Base-by-base conservation (phyloP, 2,888 invertebrate species). In the Charanyca ferruginea region DNA sequence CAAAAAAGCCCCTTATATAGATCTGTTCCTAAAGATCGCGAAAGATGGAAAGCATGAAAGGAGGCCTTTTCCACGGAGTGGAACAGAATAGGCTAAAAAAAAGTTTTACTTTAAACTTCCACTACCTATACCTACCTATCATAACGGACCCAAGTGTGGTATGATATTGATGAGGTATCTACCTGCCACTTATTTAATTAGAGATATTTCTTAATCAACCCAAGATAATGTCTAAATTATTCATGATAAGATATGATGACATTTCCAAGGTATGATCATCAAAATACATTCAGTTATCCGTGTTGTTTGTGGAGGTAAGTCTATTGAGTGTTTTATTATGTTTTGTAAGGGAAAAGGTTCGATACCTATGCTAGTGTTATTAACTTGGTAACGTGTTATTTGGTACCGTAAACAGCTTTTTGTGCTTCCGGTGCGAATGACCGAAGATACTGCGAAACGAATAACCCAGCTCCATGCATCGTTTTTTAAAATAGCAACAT, bases 271-370 rank as follows among this genome's bases (percentile, higher is more conserved):
- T 47, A 32, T 41, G n/a, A 38, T 55, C 45, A 66, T 48, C 49
- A 44, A 51, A 65, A 65, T 41, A 42, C 0, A 44, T 73, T 78
- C 42, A 78, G 72, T 81, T 66, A 35, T 68, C 22, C 16, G 66
- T 64, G 60, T 38, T 16, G 47, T 60, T 54, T 1, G 23, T 67
- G 41, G 51, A 69, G 81, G 81, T 81, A 69, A 81, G 81, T 77
- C 18, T 45, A 8, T 23, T 11, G 22, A 1, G 3, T 16, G 13
- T 38, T 38, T 38, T 38, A 32, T 32, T 32, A 9, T 32, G 32
- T 32, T 38, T 38, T 2, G 16, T 16, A 38, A 38, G 16, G 8
- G 11, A 38, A 38, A 38, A 38, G 16, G 16, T 16, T 13, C 4
- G 1, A 35, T 11, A n/a, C n/a, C n/a, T n/a, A 35, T 13, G 2